Evolutionary conservation across 2,888 invertebrate genomes (phyloP).

Genomic region (Salpingus planirostris): DNA sequence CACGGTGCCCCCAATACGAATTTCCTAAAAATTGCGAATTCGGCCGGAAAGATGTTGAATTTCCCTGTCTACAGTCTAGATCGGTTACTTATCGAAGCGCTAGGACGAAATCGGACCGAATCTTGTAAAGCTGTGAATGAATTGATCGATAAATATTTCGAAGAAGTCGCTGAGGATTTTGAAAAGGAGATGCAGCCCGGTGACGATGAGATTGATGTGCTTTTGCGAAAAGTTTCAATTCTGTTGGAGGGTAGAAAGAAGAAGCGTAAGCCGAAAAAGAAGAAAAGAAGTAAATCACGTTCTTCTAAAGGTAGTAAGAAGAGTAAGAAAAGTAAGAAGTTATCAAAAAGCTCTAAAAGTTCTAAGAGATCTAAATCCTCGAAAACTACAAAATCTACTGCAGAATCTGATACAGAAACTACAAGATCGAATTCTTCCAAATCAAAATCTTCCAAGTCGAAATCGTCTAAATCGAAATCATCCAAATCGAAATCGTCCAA

Average conservation of each 20-base stretch:
- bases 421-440: slow-evolving; percentile 8
- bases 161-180: slow-evolving; percentile 18
- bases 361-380: slow-evolving; percentile 6
- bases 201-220: slow-evolving; percentile 25
- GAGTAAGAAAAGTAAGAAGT: slow-evolving; percentile 7
- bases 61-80: slow-evolving; percentile 47
- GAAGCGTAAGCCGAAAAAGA: slow-evolving; percentile 5
- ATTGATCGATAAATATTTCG: slow-evolving; percentile 24
- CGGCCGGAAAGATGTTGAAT: slow-evolving; percentile 38
- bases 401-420: slow-evolving; percentile 3
- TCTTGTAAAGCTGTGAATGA: slow-evolving; percentile 27
- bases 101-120: slow-evolving; percentile 25
- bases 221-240: slow-evolving; percentile 25
- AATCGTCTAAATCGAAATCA: no score
- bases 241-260: slow-evolving; percentile 12
- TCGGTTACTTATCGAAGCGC: slow-evolving; percentile 43
- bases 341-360: slow-evolving; percentile 8
- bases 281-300: slow-evolving; percentile 13
- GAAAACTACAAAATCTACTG: slow-evolving; percentile 4
- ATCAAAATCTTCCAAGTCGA: no score
- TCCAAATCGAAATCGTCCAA: slow-evolving; percentile 10
- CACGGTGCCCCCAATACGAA: slow-evolving; percentile 43
- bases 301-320: slow-evolving; percentile 5
- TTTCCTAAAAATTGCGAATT: slow-evolving; percentile 29
- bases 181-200: slow-evolving; percentile 17